Conservation (phyloP, 2,797 vertebrate species). For the Myotis findleyi region DNA sequence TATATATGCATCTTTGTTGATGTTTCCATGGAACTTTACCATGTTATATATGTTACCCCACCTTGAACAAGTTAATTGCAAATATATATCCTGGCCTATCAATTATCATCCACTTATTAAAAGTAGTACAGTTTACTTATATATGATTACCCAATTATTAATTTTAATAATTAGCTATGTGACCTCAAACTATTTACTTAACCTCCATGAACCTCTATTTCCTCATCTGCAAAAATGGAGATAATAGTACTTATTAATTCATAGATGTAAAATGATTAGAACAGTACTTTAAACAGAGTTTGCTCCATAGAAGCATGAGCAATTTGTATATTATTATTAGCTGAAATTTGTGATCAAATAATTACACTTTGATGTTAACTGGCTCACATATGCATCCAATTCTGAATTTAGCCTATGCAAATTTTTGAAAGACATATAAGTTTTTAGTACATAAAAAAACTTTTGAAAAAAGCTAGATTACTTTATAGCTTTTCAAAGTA, state of each 20-base stretch:
- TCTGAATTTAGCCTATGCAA: constrained; percentile 28
- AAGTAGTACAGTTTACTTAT: not conserved
- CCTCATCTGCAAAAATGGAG: not conserved
- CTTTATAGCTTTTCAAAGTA: not conserved
- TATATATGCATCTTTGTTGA: not conserved
- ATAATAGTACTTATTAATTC: not conserved
- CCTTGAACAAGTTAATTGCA: not conserved
- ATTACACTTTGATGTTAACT: not conserved
- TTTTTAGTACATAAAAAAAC: not conserved
- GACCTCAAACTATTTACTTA: not conserved
- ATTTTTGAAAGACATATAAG: not conserved
- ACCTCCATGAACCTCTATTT: not conserved
- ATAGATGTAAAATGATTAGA: not conserved
- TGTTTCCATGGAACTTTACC: not conserved
- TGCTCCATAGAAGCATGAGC: not conserved
- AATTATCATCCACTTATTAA: not conserved
- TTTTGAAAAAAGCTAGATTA: not conserved
- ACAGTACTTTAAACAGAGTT: not conserved
- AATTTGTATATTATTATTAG: not conserved
- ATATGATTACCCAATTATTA: not conserved
- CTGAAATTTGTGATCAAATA: not conserved
- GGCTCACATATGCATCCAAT: not conserved
- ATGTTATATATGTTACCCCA: not conserved
- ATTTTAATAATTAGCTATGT: not conserved
- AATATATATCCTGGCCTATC: not conserved